Evolutionary conservation across 1,140 invertebrate genomes (phyloP), one percentile per base, ranked within the genome.

Genomic region (Brachionus manjavacas): DNA sequence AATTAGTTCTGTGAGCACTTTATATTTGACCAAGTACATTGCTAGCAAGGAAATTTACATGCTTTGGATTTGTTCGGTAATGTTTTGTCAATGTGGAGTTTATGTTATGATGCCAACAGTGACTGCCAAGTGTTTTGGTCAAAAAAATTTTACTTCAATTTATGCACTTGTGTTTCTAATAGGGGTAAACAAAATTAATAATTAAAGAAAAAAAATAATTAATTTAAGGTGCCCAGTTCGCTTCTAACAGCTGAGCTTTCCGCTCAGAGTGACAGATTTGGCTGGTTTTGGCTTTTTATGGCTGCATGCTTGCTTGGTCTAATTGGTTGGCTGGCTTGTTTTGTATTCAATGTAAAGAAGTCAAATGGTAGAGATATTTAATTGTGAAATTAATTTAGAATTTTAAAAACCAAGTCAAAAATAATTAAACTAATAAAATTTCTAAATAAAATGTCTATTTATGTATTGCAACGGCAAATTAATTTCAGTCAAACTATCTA

Each of bases 11-110:
- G 14, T 74, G 6, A 43, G 60, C 31, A 85, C 70, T 8, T 25
- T 55, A 7, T 60, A 52, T 39, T 52, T 84, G 46, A 76, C 68
- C 25, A 70, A 84, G 31, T 81, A 41, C n/a, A 43, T 85, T 8
- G 85, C 41, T 6, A 87, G 86, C 3, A 84, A 87, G 72, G 43
- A 81, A 28, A 6, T 87, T n/a, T 88, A 86, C 74, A 78, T 87
- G n/a, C 70, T 87, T 9, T 88, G 85, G 84, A 85, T 88, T 2
- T 87, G 86, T 76, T 39, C 86, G 3, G 83, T 88, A 3, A 87
- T 87, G 78, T 78, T 87, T 4, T 85, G 84, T 14, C 87, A 87
- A 68, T 86, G 86, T 70, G 88, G 87, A 0, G 87, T 85, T 85
- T 88, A 85, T 85, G 86, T 86, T 4, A 41, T 88, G 11, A 84